Evolutionary conservation across 2,888 invertebrate genomes (phyloP).

Genomic region (Meiosimyza platycephala): DNA sequence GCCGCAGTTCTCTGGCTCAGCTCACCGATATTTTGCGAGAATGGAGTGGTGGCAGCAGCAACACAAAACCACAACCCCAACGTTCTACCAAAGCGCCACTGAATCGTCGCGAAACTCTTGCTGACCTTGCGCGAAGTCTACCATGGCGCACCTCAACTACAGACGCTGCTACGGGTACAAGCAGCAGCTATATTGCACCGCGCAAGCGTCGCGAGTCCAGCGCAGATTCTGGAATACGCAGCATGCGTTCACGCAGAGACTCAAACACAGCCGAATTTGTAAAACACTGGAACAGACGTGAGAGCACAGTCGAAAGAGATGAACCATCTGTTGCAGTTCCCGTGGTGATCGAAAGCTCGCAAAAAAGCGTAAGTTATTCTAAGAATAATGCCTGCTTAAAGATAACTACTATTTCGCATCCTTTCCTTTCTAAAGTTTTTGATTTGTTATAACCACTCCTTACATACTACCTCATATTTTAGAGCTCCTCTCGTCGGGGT

Average conservation of each 20-base stretch:
- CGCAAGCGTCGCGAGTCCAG: conserved; percentile 88
- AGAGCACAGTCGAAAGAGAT: conserved; percentile 68
- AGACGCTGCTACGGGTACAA: conserved; percentile 66
- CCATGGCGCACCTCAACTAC: conserved; percentile 82
- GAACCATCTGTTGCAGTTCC: conserved; percentile 57
- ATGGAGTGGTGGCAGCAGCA: conserved; percentile 80
- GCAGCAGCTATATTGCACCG: conserved; percentile 65
- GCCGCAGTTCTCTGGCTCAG: conserved; percentile 88
- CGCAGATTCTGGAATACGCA: conserved; percentile 86
- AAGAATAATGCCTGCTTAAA: not conserved
- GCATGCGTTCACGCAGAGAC: conserved; percentile 79
- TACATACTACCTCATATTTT: not conserved
- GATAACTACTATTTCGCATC: not conserved
- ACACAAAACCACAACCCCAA: conserved; percentile 62
- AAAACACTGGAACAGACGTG: conserved; percentile 77
- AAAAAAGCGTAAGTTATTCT: conserved; percentile 51
- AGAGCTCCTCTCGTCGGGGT: conserved; percentile 70
- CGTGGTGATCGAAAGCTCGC: conserved; percentile 52
- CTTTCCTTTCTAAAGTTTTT: conserved; percentile 18
- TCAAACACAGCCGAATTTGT: conserved; percentile 82
- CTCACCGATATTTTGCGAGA: conserved; percentile 88
- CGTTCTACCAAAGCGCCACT: conserved; percentile 72
- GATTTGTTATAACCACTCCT: conserved; percentile 19
- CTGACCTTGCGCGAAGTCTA: conserved; percentile 85
- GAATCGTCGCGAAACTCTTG: conserved; percentile 86